These are phyloP conservation scores for Scaptomyza parva DNA, from an alignment of 2,888 invertebrate species.

Conservation along the genomic window DNA sequence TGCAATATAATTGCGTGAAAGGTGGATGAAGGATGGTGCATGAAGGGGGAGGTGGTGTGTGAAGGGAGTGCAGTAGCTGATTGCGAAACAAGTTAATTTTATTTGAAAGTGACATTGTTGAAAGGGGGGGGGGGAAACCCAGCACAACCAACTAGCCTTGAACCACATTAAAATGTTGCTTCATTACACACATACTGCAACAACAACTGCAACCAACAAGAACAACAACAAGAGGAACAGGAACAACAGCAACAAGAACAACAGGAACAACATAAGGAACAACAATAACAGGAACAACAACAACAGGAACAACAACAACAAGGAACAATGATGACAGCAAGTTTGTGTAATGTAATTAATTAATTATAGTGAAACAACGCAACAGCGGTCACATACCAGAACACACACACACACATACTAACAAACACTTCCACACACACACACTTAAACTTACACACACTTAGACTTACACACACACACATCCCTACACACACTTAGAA, in stretches of 20 bases:
- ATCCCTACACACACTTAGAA: background rate
- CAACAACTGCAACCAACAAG: slow-evolving; percentile 24
- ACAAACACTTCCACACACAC: too few relatives aligned
- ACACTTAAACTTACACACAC: background rate
- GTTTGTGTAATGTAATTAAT: slow-evolving; percentile 81
- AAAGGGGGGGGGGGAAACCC: slow-evolving; percentile 35
- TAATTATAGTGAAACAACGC: slow-evolving; percentile 77
- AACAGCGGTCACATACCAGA: slow-evolving; percentile 44
- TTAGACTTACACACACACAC: background rate
- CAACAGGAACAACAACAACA: slow-evolving; percentile 21
- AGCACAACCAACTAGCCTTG: slow-evolving; percentile 45
- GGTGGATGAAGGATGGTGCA: background rate
- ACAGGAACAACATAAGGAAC: slow-evolving; percentile 30
- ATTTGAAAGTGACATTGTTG: slow-evolving; percentile 73
- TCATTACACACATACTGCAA: slow-evolving; percentile 50
- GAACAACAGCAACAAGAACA: slow-evolving; percentile 33
- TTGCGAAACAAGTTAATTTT: slow-evolving; percentile 71
- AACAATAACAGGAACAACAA: too few relatives aligned
- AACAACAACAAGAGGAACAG: too few relatives aligned
- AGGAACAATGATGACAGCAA: slow-evolving; percentile 71
- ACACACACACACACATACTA: slow-evolving; percentile 11
- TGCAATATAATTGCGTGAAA: slow-evolving; percentile 75
- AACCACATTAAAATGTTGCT: slow-evolving; percentile 32
- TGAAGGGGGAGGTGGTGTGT: background rate
- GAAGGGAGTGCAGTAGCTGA: slow-evolving; percentile 61